Evolutionary conservation across 2,888 invertebrate species (phyloP), one percentile per base, ranked within the genome.

Genomic region (Hydrotaea diabolus): DNA sequence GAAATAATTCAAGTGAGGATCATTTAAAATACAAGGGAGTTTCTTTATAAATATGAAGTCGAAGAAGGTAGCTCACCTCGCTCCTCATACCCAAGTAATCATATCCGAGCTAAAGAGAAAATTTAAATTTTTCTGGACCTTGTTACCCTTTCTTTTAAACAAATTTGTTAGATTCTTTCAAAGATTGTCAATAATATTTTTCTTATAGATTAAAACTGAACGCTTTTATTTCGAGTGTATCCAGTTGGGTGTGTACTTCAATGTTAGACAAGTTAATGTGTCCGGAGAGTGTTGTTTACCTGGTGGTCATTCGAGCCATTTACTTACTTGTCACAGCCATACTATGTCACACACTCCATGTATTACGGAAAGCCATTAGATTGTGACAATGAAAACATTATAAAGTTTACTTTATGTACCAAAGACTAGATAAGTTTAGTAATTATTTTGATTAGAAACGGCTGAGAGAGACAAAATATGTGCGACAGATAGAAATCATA

Each of bases 361-460:
- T 26, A 15, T 26, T 26, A 66, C 59, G 53, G 3, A 72, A 39
- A 57, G 17, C 2, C 19, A 83, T 80, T 77, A 55, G 77, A 74
- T 64, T 74, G 77, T 77, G 71, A 62, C 80, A 80, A 80, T 53
- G 31, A 79, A 79, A 79, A 75, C 71, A 83, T 77, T 83, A 80
- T 59, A 74, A 83, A 55, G 5, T 62, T 77, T 77, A 53, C 71
- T 71, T 75, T 72, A 49, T 43, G 23, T 19, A 31, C 69, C 13
- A 46, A 59, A 46, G 43, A 62, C 15, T 74, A 49, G 43, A 74
- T 62, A 74, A 69, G 43, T 43, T 46, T 39, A 23, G n/a, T 69
- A 69, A 69, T 69, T 23, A 43, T 69, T 23, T 69, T 46, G 69
- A 69, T 69, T 69, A 46, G 69, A 11, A 15, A 19, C 46, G 43